phyloP scores from a whole-genome alignment of 1,140 invertebrate species.

The Drosophila subpulchrella region DNA sequence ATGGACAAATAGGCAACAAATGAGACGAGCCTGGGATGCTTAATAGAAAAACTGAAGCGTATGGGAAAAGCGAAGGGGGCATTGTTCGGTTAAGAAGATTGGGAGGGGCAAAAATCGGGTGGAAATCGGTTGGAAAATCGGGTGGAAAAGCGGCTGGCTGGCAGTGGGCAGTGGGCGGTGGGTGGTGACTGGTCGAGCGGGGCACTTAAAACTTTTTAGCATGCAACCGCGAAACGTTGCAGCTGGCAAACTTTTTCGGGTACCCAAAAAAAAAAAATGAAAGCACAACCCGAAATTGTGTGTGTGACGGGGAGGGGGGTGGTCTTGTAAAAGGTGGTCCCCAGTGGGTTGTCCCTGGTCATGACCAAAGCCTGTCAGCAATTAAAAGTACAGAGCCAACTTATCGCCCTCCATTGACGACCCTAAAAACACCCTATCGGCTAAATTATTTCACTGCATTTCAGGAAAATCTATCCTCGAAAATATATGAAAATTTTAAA shows the following conservation, averaged over 20 bases:
- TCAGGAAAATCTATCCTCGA: neutral
- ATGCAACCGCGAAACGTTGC: conserved; percentile 74
- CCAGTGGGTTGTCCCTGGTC: conserved; percentile 31
- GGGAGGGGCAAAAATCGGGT: neutral
- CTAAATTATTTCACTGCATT: neutral
- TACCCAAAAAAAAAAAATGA: neutral
- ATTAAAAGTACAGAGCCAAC: conserved; percentile 47
- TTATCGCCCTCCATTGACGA: conserved; percentile 13
- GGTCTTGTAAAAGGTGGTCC: conserved; percentile 18
- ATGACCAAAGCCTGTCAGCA: conserved; percentile 57
- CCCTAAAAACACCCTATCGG: conserved; percentile 3
- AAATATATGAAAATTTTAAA: neutral
- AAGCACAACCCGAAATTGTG: neutral
- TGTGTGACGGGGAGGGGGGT: neutral
- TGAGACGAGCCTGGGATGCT: conserved; percentile 74
- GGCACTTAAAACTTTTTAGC: conserved; percentile 81
- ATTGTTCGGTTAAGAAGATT: neutral
- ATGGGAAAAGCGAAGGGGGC: conserved; percentile 42
- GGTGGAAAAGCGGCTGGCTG: conserved; percentile 9
- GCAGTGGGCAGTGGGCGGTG: conserved; percentile 20
- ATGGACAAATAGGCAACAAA: conserved; percentile 78
- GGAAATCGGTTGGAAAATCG: conserved; percentile 14
- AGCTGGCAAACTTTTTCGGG: conserved; percentile 61
- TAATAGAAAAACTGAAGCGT: conserved; percentile 79
- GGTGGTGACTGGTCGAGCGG: conserved; percentile 52